Conservation (phyloP, 2,113 vertebrate species). For the Crotalus helleri region DNA sequence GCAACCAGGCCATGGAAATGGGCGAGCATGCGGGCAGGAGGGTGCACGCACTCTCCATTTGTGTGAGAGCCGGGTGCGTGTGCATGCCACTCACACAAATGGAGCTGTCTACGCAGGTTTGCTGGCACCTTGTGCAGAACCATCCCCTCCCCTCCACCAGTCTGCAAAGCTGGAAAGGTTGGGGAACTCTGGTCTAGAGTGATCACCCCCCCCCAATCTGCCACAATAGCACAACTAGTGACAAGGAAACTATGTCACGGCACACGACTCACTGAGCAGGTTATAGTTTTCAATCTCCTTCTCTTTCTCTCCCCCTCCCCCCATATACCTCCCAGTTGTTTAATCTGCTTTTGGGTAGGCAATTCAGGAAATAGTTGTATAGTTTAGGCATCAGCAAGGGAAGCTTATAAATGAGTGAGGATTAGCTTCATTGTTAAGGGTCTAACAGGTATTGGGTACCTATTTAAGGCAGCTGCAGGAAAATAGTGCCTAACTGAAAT, state of each 20-base stretch:
- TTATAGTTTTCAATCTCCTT: neutral
- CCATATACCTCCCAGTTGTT: neutral
- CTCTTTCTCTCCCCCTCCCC: too few species aligned
- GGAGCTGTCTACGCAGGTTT: too few species aligned
- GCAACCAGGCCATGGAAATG: too few species aligned
- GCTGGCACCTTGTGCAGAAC: too few species aligned
- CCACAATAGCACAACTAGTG: neutral
- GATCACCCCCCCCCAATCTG: neutral
- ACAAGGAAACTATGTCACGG: neutral
- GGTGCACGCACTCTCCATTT: neutral
- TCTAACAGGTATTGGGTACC: neutral
- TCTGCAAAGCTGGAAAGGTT: too few species aligned
- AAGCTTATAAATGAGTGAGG: neutral
- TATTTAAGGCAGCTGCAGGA: neutral
- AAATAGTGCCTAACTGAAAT: neutral
- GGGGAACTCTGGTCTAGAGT: neutral
- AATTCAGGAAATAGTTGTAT: neutral
- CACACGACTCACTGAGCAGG: neutral
- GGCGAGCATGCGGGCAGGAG: too few species aligned
- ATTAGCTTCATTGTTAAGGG: neutral
- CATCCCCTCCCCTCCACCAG: too few species aligned
- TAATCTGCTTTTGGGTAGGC: neutral
- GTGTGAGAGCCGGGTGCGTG: rapidly evolving
- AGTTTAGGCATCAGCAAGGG: neutral
- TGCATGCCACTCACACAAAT: too few species aligned